Conservation (phyloP, 2,113 vertebrate genomes). For the Sciurus niger region DNA sequence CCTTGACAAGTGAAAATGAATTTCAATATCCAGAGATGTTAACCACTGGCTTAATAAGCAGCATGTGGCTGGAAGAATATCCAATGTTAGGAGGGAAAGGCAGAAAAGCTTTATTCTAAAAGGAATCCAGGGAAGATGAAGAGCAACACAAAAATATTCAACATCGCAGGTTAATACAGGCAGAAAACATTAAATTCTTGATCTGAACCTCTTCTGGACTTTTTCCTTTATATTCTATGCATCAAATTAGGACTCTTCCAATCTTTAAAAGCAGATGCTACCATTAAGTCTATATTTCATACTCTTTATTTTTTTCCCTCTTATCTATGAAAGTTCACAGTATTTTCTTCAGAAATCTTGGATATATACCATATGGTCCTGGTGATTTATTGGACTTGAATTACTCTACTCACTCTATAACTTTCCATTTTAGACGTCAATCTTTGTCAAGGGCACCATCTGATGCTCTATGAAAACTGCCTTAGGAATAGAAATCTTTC, state of each 20-base stretch:
- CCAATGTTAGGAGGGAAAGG: not conserved
- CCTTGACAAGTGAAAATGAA: not conserved
- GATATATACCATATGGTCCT: slow-evolving; percentile 87
- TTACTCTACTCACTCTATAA: slow-evolving; percentile 77
- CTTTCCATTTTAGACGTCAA: slow-evolving; percentile 74
- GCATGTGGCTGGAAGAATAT: not conserved
- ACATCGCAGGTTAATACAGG: not conserved
- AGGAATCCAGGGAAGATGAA: not conserved
- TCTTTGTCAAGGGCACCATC: slow-evolving; percentile 81
- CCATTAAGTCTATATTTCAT: slow-evolving; percentile 81
- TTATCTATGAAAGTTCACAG: slow-evolving; percentile 84
- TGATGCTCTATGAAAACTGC: slow-evolving; percentile 77
- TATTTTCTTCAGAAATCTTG: slow-evolving; percentile 85
- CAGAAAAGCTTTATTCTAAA: not conserved
- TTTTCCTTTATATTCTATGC: slow-evolving; percentile 51
- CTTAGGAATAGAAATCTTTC: slow-evolving; percentile 75
- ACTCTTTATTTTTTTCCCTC: slow-evolving; percentile 64
- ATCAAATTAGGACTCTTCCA: slow-evolving; percentile 71
- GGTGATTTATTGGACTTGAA: slow-evolving; percentile 85
- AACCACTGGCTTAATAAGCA: not conserved
- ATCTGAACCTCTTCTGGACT: not conserved
- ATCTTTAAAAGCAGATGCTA: slow-evolving; percentile 79
- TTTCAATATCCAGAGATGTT: not conserved
- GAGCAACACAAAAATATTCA: not conserved
- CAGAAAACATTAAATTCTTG: not conserved